A percentile compares a stretch with the other conserved stretches of the same genome.
phyloP scores from a whole-genome alignment of 2,888 invertebrate species.

The Lasiommata megera region DNA sequence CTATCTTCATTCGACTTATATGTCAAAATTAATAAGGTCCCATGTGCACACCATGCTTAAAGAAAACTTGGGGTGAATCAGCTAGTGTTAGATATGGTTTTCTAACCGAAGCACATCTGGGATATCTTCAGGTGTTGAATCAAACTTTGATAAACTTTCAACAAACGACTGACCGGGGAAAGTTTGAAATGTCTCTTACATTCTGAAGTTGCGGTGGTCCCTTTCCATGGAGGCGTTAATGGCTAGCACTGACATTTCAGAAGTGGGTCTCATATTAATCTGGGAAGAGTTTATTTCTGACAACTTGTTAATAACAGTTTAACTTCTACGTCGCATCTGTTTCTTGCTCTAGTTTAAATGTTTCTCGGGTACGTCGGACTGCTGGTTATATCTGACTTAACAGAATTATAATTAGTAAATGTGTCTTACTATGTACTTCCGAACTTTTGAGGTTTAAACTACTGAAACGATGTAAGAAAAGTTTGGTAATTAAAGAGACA shows the following conservation, averaged over 20 bases:
- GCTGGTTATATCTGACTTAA: too few relatives aligned
- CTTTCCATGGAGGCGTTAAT: conserved; percentile 5
- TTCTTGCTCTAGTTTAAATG: not conserved
- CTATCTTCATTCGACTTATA: too few relatives aligned
- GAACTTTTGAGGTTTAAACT: too few relatives aligned
- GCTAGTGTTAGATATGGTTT: not conserved
- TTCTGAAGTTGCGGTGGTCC: conserved; percentile 12
- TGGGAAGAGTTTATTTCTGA: conserved; percentile 7
- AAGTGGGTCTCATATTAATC: conserved; percentile 11
- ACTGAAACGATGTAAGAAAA: too few relatives aligned
- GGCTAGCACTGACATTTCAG: conserved; percentile 5
- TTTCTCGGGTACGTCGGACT: not conserved
- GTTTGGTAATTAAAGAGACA: too few relatives aligned
- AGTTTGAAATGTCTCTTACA: conserved; percentile 13
- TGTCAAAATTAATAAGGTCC: too few relatives aligned
- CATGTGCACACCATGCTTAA: too few relatives aligned
- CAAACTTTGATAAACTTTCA: conserved; percentile 4
- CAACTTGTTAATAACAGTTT: conserved; percentile 3
- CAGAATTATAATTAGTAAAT: too few relatives aligned
- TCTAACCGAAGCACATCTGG: not conserved
- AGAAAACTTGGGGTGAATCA: too few relatives aligned
- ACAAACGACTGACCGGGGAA: not conserved
- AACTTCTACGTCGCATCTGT: not conserved
- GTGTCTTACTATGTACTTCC: too few relatives aligned
- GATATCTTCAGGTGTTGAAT: too few relatives aligned